A percentile compares a stretch with the other conserved stretches of the same genome.
Conservation (phyloP, 2,113 vertebrate genomes). For the Caretta caretta region DNA sequence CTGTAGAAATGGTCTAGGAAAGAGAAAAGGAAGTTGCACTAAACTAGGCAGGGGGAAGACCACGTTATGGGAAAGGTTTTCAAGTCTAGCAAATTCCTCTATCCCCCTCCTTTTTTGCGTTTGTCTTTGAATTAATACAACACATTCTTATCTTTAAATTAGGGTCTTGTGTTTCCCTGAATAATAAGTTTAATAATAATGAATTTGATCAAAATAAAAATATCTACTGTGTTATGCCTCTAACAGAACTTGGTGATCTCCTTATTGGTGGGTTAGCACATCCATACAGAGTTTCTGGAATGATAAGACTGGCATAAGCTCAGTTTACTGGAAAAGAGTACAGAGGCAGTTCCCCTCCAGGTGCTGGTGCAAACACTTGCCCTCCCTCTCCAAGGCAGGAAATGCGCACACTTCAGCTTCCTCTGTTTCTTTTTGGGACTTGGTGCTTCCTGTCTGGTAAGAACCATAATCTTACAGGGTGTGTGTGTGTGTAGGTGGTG, state of each 20-base stretch:
- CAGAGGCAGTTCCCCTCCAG: not conserved
- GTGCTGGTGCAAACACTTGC: fast-evolving
- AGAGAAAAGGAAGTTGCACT: not conserved
- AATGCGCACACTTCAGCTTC: fast-evolving
- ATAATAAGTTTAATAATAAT: not conserved
- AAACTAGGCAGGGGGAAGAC: not conserved
- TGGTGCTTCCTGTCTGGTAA: not conserved
- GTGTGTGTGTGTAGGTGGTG: not conserved
- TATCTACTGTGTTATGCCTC: not conserved
- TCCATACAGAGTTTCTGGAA: not conserved
- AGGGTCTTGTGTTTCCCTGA: not conserved
- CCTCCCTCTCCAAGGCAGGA: not conserved
- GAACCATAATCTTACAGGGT: not conserved
- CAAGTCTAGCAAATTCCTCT: not conserved
- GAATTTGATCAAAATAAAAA: not conserved
- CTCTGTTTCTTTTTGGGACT: not conserved
- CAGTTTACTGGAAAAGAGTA: not conserved
- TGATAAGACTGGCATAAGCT: not conserved
- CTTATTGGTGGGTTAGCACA: not conserved
- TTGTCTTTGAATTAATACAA: fast-evolving
- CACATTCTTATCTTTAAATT: conserved; percentile 12
- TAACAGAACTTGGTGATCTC: fast-evolving
- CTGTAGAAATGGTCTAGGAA: not conserved
- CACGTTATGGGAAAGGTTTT: not conserved
- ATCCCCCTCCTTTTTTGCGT: not conserved